These are phyloP conservation scores for Eretmochelys imbricata DNA, from an alignment of 2,113 vertebrate genomes.

Conservation along the genomic window DNA sequence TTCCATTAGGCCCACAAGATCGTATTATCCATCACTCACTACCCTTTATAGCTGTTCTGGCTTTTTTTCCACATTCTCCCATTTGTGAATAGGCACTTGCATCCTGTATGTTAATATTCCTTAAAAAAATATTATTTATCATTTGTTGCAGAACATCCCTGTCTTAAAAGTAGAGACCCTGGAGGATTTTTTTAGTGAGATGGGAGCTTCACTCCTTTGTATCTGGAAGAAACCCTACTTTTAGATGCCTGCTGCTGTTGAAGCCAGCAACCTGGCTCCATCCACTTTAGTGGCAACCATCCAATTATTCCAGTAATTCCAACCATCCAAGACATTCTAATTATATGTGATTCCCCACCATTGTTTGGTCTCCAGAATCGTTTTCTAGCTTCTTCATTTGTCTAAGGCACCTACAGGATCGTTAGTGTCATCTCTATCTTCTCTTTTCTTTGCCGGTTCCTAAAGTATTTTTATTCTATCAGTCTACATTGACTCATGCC, in stretches of 20 bases:
- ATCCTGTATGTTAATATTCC: not conserved
- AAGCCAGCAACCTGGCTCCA: not conserved
- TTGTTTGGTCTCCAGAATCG: not conserved
- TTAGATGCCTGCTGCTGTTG: not conserved
- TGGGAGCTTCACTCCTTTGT: not conserved
- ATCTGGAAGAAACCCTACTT: conserved; percentile 1
- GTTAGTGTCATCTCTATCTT: not conserved
- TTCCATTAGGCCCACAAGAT: conserved; percentile 63
- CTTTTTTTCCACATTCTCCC: conserved; percentile 50
- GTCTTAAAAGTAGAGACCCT: not conserved
- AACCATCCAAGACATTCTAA: not conserved
- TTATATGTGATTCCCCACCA: not conserved
- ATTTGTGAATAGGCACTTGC: conserved; percentile 40
- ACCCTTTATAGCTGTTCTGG: conserved; percentile 36
- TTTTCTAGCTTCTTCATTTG: not conserved
- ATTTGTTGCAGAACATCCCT: not conserved
- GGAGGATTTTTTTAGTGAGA: not conserved
- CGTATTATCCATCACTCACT: conserved; percentile 57
- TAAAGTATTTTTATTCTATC: not conserved
- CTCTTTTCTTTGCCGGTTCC: conserved; percentile 2
- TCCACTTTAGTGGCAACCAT: not conserved
- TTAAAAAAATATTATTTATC: not conserved
- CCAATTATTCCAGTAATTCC: not conserved
- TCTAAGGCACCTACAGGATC: not conserved
- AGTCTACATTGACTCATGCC: not conserved